Base-by-base conservation (phyloP, 1,140 invertebrate genomes). In the Metaphire vulgaris region DNA sequence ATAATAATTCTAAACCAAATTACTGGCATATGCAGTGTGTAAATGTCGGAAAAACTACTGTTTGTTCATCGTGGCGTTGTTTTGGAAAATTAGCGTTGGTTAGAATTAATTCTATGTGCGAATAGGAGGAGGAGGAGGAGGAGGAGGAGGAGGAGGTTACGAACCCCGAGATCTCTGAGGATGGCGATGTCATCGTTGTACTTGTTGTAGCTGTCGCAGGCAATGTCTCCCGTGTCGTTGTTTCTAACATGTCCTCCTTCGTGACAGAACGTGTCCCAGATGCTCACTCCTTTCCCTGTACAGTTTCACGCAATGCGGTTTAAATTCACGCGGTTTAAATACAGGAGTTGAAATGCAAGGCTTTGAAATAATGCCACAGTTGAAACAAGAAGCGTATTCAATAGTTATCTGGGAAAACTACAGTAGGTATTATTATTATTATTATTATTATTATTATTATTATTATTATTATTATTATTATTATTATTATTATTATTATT, bases 151-250 rank as follows among this genome's bases (percentile, higher is more conserved):
- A n/a, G n/a, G n/a, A n/a, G n/a, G n/a, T n/a, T n/a, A 72, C 81
- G n/a, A 70, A 83, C 83, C 73, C 82, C 82, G 1, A 86, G 29
- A 69, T 79, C 72, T 77, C 83, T 84, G 1, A 91, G 79, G 31
- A 89, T 83, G 31, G 87, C 83, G 0, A 92, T 88, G 83, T 92
- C 91, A 78, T 90, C 88, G 64, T 85, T 83, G 81, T 89, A 90
- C 64, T 89, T 84, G 80, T 91, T 83, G 83, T 91, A 92, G 15
- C 90, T 91, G 82, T 91, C 89, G 78, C 87, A 88, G 0, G 91
- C 89, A n/a, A 91, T 80, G 81, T 92, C 90, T 0, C 89, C 90
- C 76, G 85, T 88, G n/a, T 75, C 84, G 14, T 81, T 73, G 79
- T 90, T 89, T 0, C 74, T 31, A 21, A 90, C 88, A 30, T 81